These are phyloP conservation scores for Palaemon carinicauda DNA, from an alignment of 1,140 invertebrate species.

Conservation along the genomic window DNA sequence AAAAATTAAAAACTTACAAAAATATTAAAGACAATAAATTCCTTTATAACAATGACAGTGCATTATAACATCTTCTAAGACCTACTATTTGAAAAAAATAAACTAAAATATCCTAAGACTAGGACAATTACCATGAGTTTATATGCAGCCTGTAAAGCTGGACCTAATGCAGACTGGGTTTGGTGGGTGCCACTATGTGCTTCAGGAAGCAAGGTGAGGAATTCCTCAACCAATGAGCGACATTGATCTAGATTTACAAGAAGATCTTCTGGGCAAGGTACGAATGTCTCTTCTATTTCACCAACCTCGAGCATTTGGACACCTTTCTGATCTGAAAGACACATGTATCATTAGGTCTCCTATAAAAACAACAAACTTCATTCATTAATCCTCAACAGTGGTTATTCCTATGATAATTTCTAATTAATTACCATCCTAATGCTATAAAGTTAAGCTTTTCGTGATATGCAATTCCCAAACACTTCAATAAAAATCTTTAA, in stretches of 20 bases:
- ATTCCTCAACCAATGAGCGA: slow-evolving; percentile 79
- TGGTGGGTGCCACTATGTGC: slow-evolving; percentile 79
- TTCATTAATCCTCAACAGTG: too few relatives aligned
- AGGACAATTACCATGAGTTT: slow-evolving; percentile 81
- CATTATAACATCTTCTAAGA: too few relatives aligned
- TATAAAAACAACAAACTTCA: not conserved
- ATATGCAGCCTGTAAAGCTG: slow-evolving; percentile 89
- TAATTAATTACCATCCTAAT: too few relatives aligned
- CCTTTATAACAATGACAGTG: too few relatives aligned
- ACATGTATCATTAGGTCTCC: not conserved
- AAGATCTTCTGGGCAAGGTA: slow-evolving; percentile 89
- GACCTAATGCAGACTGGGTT: slow-evolving; percentile 84
- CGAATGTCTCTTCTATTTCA: slow-evolving; percentile 74
- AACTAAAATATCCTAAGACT: too few relatives aligned
- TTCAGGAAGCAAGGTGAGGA: slow-evolving; percentile 82
- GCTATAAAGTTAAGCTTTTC: too few relatives aligned
- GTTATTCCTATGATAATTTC: too few relatives aligned
- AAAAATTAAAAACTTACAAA: too few relatives aligned
- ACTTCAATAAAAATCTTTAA: too few relatives aligned
- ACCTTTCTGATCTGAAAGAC: slow-evolving; percentile 47
- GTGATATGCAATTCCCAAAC: too few relatives aligned
- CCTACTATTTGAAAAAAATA: too few relatives aligned
- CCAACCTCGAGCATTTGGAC: slow-evolving; percentile 59
- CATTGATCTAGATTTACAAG: slow-evolving; percentile 91
- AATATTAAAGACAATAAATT: too few relatives aligned